These are phyloP conservation scores for Osmerus mordax DNA, from an alignment of 2,113 vertebrate genomes.

Conservation along the genomic window DNA sequence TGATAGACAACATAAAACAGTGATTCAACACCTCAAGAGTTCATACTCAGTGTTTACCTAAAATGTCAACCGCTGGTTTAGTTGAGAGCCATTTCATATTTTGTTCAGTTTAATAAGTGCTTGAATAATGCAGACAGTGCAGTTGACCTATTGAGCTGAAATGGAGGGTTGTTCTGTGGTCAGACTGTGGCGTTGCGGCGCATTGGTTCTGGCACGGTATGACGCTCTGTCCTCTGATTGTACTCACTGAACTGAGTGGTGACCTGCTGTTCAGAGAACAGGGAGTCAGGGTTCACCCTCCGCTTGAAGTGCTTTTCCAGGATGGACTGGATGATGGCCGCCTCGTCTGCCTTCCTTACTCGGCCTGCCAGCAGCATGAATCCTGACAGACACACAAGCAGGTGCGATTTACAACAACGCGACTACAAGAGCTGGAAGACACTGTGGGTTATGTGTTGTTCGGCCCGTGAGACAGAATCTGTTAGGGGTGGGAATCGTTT, in stretches of 20 bases:
- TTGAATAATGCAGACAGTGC: no score
- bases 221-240: background rate
- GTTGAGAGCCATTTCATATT: no score
- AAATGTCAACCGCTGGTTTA: no score
- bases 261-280: slow-evolving; percentile 84
- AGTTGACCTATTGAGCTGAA: no score
- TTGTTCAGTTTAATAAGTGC: no score
- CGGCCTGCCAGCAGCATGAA: slow-evolving; percentile 95
- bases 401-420: background rate
- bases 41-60: no score
- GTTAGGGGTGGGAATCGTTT: no score
- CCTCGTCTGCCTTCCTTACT: slow-evolving; percentile 91
- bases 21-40: background rate
- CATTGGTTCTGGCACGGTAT: no score
- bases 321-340: slow-evolving; percentile 79
- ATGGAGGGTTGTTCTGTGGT: no score
- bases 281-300: slow-evolving; percentile 74
- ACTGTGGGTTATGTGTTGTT: no score
- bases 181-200: no score
- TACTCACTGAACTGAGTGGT: slow-evolving; percentile 85
- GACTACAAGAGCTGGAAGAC: background rate
- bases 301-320: slow-evolving; percentile 95
- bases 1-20: no score
- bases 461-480: slow-evolving; percentile 61
- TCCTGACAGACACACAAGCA: slow-evolving; percentile 63